phyloP scores from a whole-genome alignment of 2,888 invertebrate species.

The Orthonychiurus folsomi region DNA sequence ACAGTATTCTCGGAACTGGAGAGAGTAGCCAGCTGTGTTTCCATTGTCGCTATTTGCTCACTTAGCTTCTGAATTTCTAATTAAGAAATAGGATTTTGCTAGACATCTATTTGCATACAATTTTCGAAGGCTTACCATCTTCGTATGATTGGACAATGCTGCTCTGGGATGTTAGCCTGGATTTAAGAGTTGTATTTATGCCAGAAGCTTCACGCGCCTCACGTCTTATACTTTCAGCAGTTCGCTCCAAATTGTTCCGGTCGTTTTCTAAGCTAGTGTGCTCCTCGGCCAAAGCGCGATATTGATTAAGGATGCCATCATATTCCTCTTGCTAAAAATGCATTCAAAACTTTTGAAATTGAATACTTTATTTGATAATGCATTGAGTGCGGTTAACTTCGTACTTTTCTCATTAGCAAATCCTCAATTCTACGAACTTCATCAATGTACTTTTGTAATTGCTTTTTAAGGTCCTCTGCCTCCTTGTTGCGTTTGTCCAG shows the following conservation, averaged over 20 bases:
- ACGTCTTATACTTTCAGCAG: slow-evolving; percentile 23
- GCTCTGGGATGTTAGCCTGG: slow-evolving; percentile 28
- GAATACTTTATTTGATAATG: background rate
- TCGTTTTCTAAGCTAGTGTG: slow-evolving; percentile 29
- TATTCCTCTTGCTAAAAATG: slow-evolving; percentile 34
- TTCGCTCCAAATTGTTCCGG: slow-evolving; percentile 28
- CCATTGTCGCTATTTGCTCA: slow-evolving; percentile 26
- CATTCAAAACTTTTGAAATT: slow-evolving; percentile 1
- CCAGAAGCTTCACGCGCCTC: slow-evolving; percentile 31
- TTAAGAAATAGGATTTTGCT: background rate
- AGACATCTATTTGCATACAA: background rate
- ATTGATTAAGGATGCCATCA: slow-evolving; percentile 32
- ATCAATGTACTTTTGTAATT: slow-evolving; percentile 37
- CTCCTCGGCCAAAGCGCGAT: slow-evolving; percentile 27
- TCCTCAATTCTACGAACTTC: slow-evolving; percentile 38
- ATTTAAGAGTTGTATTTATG: slow-evolving; percentile 23
- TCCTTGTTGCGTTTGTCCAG: slow-evolving; percentile 30
- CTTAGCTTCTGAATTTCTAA: slow-evolving; percentile 33
- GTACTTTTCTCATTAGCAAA: slow-evolving; percentile 33
- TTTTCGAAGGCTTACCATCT: slow-evolving; percentile 24
- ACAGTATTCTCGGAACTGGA: slow-evolving; percentile 25
- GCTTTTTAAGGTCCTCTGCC: slow-evolving; percentile 29
- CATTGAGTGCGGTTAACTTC: background rate
- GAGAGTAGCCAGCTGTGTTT: slow-evolving; percentile 23
- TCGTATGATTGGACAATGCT: slow-evolving; percentile 29